Evolutionary conservation across 2,888 invertebrate species (phyloP).

Genomic region (Cheilosia vulpina): DNA sequence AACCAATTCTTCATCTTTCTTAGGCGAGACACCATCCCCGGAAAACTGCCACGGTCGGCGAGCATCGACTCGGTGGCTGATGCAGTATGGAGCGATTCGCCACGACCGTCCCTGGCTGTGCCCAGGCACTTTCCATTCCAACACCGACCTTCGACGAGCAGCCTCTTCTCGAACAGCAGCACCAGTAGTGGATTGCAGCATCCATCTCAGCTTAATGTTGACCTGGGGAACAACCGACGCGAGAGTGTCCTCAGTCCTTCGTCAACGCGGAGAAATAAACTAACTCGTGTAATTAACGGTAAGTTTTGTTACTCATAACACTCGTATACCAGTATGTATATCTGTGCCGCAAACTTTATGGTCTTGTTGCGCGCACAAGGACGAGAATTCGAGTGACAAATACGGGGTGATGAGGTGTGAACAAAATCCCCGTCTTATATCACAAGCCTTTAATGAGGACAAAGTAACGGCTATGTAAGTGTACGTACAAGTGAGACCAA

Average conservation of each 20-base stretch:
- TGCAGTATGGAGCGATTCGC: conserved; percentile 87
- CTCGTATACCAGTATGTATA: neutral
- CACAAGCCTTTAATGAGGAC: conserved; percentile 52
- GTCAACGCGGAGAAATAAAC: conserved; percentile 90
- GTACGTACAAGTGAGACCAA: conserved; percentile 19
- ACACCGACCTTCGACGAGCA: conserved; percentile 82
- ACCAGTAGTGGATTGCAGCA: conserved; percentile 80
- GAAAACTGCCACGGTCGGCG: conserved; percentile 87
- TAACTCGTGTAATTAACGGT: conserved; percentile 90
- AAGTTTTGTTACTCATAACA: conserved; percentile 80
- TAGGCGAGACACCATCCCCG: conserved; percentile 68
- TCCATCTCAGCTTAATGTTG: conserved; percentile 82
- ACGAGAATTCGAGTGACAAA: conserved; percentile 72
- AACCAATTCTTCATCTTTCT: conserved; percentile 55
- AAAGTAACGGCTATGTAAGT: conserved; percentile 52
- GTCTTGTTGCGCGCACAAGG: conserved; percentile 30
- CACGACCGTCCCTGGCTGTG: conserved; percentile 82
- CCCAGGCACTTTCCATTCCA: conserved; percentile 81
- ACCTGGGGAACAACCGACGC: conserved; percentile 82
- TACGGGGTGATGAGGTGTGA: conserved; percentile 61
- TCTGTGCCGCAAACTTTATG: neutral
- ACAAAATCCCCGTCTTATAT: conserved; percentile 44
- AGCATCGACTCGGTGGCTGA: conserved; percentile 92
- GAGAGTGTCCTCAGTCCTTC: conserved; percentile 90
- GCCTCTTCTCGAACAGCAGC: conserved; percentile 81